Base-by-base conservation (phyloP, 2,113 vertebrate genomes). In the Otolemur garnettii region DNA sequence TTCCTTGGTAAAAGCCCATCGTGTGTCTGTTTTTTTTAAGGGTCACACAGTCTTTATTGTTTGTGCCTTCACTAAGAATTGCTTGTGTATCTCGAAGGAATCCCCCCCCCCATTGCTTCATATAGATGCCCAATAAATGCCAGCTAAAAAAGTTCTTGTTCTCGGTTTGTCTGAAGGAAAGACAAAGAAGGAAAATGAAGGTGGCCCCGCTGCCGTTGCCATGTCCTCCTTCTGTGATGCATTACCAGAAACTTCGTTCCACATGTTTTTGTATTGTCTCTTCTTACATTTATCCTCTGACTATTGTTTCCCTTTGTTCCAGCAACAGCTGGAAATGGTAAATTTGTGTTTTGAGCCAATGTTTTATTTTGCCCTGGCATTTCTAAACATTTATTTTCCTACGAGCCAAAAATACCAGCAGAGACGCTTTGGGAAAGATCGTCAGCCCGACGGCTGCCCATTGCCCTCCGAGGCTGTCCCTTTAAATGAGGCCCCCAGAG, bases 271-370 rank as follows among this genome's bases (percentile, higher is more conserved):
- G 80, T 96, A 97, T 98, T 98, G 98, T 98, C 96, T 98, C 96
- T 97, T 97, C 97, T 97, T 98, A 98, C 97, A 96, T 98, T 98
- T 98, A 97, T 98, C 95, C 98, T 96, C 97, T 72, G 97, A 98
- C 98, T 97, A 95, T 98, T 98, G 98, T 98, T 98, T 96, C 97
- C 96, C 91, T 97, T 98, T 98, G 98, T 97, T 97, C 90, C 69
- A 95, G 95, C 98, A 98, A 98, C 98, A 99, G 98, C 98, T 99
- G 98, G 98, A 98, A 98, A 98, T 12, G 98, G 98, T 99, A 98
- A 98, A 98, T 98, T 98, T 97, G 91, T 97, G 90, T 89, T 98
- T 98, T 93, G 97, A 98, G 98, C 98, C 98, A 98, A 94, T 97
- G 95, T 97, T 96, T 97, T 97, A 93, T 97, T 96, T 97, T 97